Percentiles rank a stretch among this genome's conserved stretches.
These are phyloP conservation scores for Drosophila peninsularis DNA, from an alignment of 2,888 invertebrate genomes.

Conservation along the genomic window DNA sequence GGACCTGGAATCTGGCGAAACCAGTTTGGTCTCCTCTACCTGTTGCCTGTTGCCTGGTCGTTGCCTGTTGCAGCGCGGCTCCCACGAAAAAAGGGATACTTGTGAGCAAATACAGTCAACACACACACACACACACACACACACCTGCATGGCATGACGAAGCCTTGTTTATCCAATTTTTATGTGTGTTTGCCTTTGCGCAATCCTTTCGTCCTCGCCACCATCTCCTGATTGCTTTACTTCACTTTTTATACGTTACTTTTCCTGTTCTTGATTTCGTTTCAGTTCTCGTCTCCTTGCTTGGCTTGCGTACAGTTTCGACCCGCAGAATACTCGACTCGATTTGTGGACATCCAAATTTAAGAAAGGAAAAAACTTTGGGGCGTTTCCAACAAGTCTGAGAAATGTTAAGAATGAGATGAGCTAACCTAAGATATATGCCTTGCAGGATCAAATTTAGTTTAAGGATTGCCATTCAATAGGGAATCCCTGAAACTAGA, in stretches of 20 bases:
- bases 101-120: constrained; percentile 44
- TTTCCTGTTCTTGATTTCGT: constrained; percentile 35
- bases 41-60: constrained; percentile 46
- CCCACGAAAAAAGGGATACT: constrained; percentile 78
- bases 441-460: not conserved
- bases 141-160: constrained; percentile 34
- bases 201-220: constrained; percentile 77
- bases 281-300: constrained; percentile 13
- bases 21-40: constrained; percentile 71
- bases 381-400: constrained; percentile 20
- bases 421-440: not conserved
- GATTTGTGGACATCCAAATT: not conserved
- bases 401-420: not conserved
- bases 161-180: constrained; percentile 67
- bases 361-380: constrained; percentile 3
- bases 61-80: constrained; percentile 58
- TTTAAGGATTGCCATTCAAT: not conserved
- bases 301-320: constrained; percentile 60
- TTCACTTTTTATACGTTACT: constrained; percentile 44
- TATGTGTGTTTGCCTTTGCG: constrained; percentile 46
- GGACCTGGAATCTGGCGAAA: constrained; percentile 66
- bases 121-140: constrained; percentile 17
- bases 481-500: not conserved
- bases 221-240: constrained; percentile 38
- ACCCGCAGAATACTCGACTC: not conserved